Conservation (phyloP, 2,888 invertebrate species). For the Aplocera efformata region DNA sequence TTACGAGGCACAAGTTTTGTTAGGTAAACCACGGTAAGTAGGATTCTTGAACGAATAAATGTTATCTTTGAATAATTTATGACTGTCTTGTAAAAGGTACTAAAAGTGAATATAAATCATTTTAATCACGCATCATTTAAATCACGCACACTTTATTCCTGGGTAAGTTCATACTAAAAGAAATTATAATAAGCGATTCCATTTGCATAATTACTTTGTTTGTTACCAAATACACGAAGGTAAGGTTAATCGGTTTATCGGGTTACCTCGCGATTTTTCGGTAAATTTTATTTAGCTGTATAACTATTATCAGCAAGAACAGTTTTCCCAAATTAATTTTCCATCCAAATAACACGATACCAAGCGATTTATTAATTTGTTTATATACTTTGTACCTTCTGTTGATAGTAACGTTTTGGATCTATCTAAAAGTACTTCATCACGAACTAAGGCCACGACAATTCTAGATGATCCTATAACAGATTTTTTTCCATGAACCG, state of each 20-base stretch:
- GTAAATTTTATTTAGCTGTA: slow-evolving; percentile 20
- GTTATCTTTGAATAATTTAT: neutral
- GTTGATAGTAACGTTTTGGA: too few relatives aligned
- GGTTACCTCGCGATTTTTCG: slow-evolving; percentile 23
- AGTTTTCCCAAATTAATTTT: slow-evolving; percentile 19
- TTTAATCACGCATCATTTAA: too few relatives aligned
- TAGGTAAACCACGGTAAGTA: slow-evolving; percentile 4
- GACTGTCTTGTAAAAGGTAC: too few relatives aligned
- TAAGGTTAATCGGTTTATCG: slow-evolving; percentile 30
- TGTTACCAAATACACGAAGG: slow-evolving; percentile 29
- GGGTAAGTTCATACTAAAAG: slow-evolving; percentile 10
- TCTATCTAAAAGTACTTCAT: too few relatives aligned
- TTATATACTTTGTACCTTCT: too few relatives aligned
- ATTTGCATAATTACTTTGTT: slow-evolving; percentile 38
- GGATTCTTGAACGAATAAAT: slow-evolving; percentile 1
- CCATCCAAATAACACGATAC: too few relatives aligned
- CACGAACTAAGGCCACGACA: too few relatives aligned
- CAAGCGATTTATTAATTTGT: too few relatives aligned
- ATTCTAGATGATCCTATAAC: too few relatives aligned
- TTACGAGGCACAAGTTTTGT: slow-evolving; percentile 12
- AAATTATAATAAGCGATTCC: slow-evolving; percentile 24
- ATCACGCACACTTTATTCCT: slow-evolving; percentile 13
- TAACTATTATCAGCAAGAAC: slow-evolving; percentile 21
- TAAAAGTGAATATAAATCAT: too few relatives aligned
- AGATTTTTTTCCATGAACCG: too few relatives aligned